These are phyloP conservation scores for Lepisosteus osseus DNA, from an alignment of 2,113 vertebrate genomes.

Conservation along the genomic window DNA sequence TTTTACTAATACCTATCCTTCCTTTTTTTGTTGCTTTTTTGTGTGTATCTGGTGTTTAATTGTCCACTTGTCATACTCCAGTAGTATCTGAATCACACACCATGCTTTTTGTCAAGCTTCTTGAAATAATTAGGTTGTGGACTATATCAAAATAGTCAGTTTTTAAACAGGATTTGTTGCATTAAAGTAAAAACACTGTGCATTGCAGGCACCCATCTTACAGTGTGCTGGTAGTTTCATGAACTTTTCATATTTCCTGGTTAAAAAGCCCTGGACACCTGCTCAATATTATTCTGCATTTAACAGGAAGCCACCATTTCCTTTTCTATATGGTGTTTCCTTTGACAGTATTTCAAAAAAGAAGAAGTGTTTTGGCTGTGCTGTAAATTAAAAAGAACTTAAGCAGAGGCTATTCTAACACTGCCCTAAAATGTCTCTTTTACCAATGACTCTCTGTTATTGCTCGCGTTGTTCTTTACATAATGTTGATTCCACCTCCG, in stretches of 20 bases:
- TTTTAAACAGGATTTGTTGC: neutral
- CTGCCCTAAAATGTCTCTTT: neutral
- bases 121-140: too few relatives aligned
- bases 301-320: neutral
- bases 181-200: neutral
- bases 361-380: neutral
- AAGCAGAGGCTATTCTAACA: neutral
- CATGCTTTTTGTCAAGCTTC: too few relatives aligned
- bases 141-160: neutral
- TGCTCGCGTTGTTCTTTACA: neutral
- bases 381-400: neutral
- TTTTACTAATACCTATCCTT: neutral
- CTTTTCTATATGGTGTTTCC: constrained; percentile 1
- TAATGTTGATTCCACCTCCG: neutral
- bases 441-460: neutral
- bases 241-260: neutral
- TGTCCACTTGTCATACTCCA: too few relatives aligned
- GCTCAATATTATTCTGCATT: constrained; percentile 2
- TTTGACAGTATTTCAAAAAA: neutral
- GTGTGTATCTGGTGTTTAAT: constrained; percentile 21
- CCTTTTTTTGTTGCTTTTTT: neutral
- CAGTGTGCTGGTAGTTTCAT: neutral
- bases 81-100: too few relatives aligned
- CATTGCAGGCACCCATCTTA: neutral
- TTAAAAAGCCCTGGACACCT: neutral